Conservation (phyloP, 2,113 vertebrate species). For the Calidris pygmaea region DNA sequence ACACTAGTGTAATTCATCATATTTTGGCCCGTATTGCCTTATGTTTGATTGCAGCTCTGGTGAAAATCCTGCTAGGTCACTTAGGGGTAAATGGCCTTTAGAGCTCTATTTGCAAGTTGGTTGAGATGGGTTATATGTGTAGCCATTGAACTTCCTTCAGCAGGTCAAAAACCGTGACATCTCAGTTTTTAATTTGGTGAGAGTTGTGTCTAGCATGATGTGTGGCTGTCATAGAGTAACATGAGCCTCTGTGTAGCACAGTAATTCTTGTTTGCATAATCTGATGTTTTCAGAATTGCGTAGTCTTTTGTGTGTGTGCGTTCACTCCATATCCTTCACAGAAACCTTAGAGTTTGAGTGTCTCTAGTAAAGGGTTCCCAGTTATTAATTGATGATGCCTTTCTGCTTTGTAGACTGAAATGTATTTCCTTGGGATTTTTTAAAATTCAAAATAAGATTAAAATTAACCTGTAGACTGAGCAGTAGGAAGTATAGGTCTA, state of each 20-base stretch:
- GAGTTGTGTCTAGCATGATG: neutral
- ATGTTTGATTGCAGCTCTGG: neutral
- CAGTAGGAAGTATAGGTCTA: neutral
- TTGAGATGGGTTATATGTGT: neutral
- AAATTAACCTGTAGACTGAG: neutral
- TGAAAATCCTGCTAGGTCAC: neutral
- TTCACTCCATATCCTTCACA: neutral
- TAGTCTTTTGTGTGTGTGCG: neutral
- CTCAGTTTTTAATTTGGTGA: neutral
- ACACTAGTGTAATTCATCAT: neutral
- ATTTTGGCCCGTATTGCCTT: neutral
- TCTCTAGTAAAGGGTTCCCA: neutral
- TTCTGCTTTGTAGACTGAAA: neutral
- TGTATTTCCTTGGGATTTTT: neutral
- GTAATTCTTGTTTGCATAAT: constrained; percentile 24
- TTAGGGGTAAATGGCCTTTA: neutral
- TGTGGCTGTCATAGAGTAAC: neutral
- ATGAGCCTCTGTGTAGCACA: neutral
- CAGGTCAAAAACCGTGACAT: neutral
- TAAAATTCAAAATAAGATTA: constrained; percentile 1
- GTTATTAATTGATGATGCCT: constrained; percentile 19
- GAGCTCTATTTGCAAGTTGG: neutral
- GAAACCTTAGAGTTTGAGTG: neutral
- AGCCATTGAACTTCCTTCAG: neutral
- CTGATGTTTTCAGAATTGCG: neutral